Base-by-base conservation (phyloP, 2,113 vertebrate genomes). In the Tachycineta bicolor region DNA sequence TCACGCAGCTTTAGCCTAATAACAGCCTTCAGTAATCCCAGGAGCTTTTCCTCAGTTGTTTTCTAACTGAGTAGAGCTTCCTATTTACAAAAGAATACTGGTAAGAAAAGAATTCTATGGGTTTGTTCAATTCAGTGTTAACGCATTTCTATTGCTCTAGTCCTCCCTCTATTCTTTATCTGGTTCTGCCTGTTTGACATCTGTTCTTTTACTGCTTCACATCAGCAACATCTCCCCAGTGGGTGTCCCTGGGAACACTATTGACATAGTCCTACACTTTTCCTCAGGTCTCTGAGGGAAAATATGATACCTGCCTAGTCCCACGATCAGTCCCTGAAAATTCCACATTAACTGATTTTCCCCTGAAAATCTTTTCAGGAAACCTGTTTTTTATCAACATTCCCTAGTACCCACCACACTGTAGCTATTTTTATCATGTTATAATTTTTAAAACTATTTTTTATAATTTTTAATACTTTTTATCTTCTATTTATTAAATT, bases 301-400 rank as follows among this genome's bases (percentile, higher is more conserved):
- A 83, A 76, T 21, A 53, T 13, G 12, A 55, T 76, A 68, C 71
- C n/a, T 90, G 22, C 12, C 13, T 68, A 67, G 44, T 2, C 14
- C 7, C 16, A 59, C 0, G 0, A 29, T 24, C 29, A 46, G 26
- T 53, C 6, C 29, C 31, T 49, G 24, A 83, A 83, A 60, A 37
- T 52, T 82, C 23, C 62, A 63, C 1, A 0, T 75, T 75, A 63
- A 53, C 12, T 14, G 26, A 43, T 85, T 93, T 85, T 89, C 22
- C 65, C 43, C 26, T 28, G 47, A 70, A 84, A 91, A 70, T 74
- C 13, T 67, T 93, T 60, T 41, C 62, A 64, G 53, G 28, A 83
- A 90, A 73, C 7, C 44, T 28, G 6, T 5, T 62, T 76, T 76
- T 89, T 47, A 31, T 17, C 28, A 63, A 50, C 5, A 16, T 53